Evolutionary conservation across 2,113 vertebrate species (phyloP), one percentile per base, ranked within the genome.

Genomic region (Narcine bancroftii): DNA sequence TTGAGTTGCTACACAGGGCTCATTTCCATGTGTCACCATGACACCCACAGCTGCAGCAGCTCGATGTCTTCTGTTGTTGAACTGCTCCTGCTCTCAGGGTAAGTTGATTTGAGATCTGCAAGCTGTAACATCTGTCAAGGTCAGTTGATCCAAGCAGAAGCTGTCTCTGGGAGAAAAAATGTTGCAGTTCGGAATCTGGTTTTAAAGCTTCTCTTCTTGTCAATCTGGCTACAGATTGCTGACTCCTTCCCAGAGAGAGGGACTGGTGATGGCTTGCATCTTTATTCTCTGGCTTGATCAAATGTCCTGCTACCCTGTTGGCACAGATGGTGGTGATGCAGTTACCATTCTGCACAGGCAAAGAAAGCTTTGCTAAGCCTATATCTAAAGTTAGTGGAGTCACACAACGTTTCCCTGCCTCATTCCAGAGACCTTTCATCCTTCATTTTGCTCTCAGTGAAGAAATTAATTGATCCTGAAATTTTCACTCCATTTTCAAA

Each of bases 1-100:
- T 56, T 7, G 53, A 87, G 53, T 33, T 83, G 47, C 79, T 29
- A 33, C 79, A 15, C 79, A 15, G 10, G 24, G 29, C 47, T 87
- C 53, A 87, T 63, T 63, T 63, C 53, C 56, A 63, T 36, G 36
- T 87, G 81, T 87, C 81, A 87, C 53, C n/a, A 56, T 87, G n/a
- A 87, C 53, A 87, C 17, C 81, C 81, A 87, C 53, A 17, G 21
- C 15, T 36, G 33, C 2, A 87, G 56, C 81, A 60, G 15, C n/a
- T 36, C 33, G 0, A 2, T 36, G 79, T 83, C 50, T 56, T 29
- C 79, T 83, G 47, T 50, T 24, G 47, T 81, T 19, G 81, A 53
- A 36, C 53, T n/a, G 50, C 33, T 60, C 50, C 10, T 36, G 50
- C 53, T 19, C 50, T 85, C 50, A 85, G 47, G 77, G 53, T 85